These are phyloP conservation scores for Camptogramma bilineatum DNA, from an alignment of 2,888 invertebrate genomes.

Conservation along the genomic window DNA sequence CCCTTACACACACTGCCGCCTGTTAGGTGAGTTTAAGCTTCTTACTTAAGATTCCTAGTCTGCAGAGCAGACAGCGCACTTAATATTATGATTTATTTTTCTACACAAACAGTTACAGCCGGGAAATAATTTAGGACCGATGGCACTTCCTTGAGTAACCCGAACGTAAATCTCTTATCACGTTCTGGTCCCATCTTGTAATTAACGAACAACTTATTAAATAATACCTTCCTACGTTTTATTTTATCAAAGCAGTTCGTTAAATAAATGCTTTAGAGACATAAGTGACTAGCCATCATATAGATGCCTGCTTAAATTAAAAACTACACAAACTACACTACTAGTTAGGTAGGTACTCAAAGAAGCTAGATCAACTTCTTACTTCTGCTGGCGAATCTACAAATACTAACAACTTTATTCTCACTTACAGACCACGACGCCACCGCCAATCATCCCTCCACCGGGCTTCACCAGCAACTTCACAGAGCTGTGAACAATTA, in stretches of 20 bases:
- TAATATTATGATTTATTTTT: not conserved
- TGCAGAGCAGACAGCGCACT: not conserved
- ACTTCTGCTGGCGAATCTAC: not conserved
- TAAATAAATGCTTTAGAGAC: no score
- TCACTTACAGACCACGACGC: slow-evolving; percentile 75
- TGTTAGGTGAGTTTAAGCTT: slow-evolving; percentile 63
- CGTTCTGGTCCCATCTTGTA: not conserved
- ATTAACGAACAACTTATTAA: not conserved
- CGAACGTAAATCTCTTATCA: not conserved
- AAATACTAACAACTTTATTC: slow-evolving; percentile 21
- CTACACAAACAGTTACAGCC: not conserved
- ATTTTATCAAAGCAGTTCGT: no score
- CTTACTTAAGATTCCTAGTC: not conserved
- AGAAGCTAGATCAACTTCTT: no score
- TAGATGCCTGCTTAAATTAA: no score
- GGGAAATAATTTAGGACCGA: not conserved
- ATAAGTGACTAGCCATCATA: no score
- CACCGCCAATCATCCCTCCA: slow-evolving; percentile 77
- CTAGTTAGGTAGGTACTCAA: not conserved
- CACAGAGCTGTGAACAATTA: slow-evolving; percentile 78
- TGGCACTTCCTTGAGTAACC: not conserved
- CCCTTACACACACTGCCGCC: slow-evolving; percentile 86
- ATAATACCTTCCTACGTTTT: no score
- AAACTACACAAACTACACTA: not conserved
- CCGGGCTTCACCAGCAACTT: slow-evolving; percentile 68